Evolutionary conservation across 2,113 vertebrate genomes (phyloP).

Genomic region (Calonectris borealis): DNA sequence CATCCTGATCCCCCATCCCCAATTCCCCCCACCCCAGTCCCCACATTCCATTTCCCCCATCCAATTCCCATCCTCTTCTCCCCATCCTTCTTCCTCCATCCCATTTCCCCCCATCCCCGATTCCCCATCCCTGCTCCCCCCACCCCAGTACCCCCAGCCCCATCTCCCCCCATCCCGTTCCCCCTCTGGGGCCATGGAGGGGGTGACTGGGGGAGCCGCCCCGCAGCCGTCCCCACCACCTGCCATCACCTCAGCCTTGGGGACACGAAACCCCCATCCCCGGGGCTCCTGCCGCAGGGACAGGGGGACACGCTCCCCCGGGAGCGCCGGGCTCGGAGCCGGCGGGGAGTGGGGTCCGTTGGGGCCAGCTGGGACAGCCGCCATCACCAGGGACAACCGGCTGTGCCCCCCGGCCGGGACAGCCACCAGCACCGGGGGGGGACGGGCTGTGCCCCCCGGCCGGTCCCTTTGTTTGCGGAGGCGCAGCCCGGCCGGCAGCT

Average conservation of each 20-base stretch:
- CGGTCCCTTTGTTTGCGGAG: not conserved
- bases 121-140: no score
- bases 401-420: not conserved
- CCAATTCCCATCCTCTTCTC: no score
- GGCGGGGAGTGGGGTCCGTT: not conserved
- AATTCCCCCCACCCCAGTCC: no score
- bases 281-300: not conserved
- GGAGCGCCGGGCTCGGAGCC: not conserved
- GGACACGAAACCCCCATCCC: not conserved
- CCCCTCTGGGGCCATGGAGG: not conserved
- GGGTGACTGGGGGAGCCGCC: not conserved
- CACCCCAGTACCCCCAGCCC: no score
- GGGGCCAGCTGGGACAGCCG: not conserved
- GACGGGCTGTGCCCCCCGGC: not conserved
- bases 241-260: not conserved
- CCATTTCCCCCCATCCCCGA: no score
- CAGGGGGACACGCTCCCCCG: fast-evolving
- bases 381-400: not conserved
- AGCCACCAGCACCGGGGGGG: not conserved
- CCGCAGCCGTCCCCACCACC: not conserved
- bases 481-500: not conserved
- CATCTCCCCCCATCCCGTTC: not conserved
- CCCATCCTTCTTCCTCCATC: no score
- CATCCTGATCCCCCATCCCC: no score
- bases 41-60: no score